Evolutionary conservation across 2,113 vertebrate genomes (phyloP).

Genomic region (Grallaria varia): DNA sequence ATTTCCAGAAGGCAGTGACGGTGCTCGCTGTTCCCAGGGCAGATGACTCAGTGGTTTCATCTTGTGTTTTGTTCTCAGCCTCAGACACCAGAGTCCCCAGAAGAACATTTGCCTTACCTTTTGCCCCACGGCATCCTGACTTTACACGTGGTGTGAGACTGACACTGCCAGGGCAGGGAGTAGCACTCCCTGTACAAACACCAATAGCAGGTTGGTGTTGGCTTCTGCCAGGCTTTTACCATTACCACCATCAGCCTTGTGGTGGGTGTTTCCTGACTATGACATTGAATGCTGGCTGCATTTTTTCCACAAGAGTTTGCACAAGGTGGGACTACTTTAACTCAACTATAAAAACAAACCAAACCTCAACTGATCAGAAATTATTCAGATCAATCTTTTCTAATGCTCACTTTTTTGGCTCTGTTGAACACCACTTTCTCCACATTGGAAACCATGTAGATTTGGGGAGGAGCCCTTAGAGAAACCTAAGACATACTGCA

Average conservation of each 20-base stretch:
- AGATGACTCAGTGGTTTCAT: neutral
- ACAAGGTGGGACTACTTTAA: neutral
- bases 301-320: neutral
- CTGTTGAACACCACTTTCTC: neutral
- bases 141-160: neutral
- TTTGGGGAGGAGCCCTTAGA: neutral
- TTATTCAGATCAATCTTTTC: neutral
- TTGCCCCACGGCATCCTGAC: neutral
- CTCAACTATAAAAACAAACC: neutral
- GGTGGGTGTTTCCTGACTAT: neutral
- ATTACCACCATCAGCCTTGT: neutral
- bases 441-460: neutral
- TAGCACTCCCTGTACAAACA: neutral
- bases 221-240: neutral
- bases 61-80: neutral
- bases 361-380: neutral
- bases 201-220: accelerated
- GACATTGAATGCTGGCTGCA: neutral
- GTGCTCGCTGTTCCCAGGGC: neutral
- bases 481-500: neutral
- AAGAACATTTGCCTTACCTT: neutral
- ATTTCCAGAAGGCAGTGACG: neutral
- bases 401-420: neutral
- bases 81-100: neutral
- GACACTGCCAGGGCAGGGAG: accelerated